Base-by-base conservation (phyloP, 1,140 invertebrate species). In the Macrobrachium nipponense region DNA sequence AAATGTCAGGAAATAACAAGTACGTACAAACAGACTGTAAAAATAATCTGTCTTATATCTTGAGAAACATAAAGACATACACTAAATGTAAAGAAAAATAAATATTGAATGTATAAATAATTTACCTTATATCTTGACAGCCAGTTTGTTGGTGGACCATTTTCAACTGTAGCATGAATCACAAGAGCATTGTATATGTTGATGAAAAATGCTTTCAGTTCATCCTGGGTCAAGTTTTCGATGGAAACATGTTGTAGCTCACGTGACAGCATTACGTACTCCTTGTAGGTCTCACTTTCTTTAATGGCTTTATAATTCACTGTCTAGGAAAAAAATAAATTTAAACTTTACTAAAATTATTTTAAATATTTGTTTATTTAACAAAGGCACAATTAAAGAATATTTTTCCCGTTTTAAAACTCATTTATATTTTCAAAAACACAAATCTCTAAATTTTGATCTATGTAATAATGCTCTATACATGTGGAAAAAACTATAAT, bases 101-200 rank as follows among this genome's bases (percentile, higher is more conserved):
- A 36, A 36, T 36, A 36, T 1, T 36, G 27, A 6, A 20, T 59
- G 59, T 12, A 77, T 23, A 17, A 43, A 36, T 17, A 23, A 3
- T 70, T 43, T 76, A 82, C 85, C 79, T 81, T 82, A 0, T 76
- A 18, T 61, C 79, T 64, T 12, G 85, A 81, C 15, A 87, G 60
- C 80, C 81, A 87, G 80, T 85, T 87, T 18, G 73, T 79, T 11
- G 88, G 88, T 68, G 82, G 62, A 27, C 88, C 88, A 70, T 73
- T 83, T 27, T 81, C 78, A 12, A 86, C 80, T 20, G 82, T 88
- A 10, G 82, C 79, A 83, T 89, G 88, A 62, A 89, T 89, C 10
- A 89, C 88, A 15, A 89, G 73, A 27, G 86, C 88, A 80, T 89
- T 89, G 75, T 89, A 89, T n/a, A 88, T 86, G 43, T 89, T 89